Conservation (phyloP, 2,113 vertebrate genomes). For the Paradisaea rubra region DNA sequence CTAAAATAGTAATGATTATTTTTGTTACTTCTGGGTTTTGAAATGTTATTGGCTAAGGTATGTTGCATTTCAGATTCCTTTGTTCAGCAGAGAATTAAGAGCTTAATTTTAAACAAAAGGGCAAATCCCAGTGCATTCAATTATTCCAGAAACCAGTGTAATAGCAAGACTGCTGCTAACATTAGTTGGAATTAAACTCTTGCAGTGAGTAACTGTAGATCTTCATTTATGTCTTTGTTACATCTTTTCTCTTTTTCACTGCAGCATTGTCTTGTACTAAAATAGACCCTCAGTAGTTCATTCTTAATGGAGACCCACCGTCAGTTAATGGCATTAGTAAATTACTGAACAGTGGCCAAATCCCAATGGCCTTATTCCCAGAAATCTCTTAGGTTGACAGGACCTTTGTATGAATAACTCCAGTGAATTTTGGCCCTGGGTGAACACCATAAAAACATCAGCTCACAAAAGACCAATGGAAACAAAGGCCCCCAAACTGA, state of each 20-base stretch:
- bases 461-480: not conserved
- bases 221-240: slow-evolving; percentile 16
- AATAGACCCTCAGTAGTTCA: slow-evolving; percentile 32
- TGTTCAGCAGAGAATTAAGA: slow-evolving; percentile 4
- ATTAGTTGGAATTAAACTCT: not conserved
- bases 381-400: slow-evolving; percentile 51
- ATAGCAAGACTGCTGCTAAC: not conserved
- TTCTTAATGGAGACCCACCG: slow-evolving; percentile 31
- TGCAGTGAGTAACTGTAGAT: slow-evolving; percentile 22
- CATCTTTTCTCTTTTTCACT: slow-evolving; percentile 19
- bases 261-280: slow-evolving; percentile 5
- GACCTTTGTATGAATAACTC: slow-evolving; percentile 34
- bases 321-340: slow-evolving; percentile 44
- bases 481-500: slow-evolving; percentile 8
- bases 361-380: slow-evolving; percentile 57
- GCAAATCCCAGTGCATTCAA: not conserved
- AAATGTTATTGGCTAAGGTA: not conserved
- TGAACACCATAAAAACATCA: slow-evolving; percentile 19
- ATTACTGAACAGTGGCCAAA: slow-evolving; percentile 52
- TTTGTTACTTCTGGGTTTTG: not conserved
- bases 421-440: slow-evolving; percentile 44
- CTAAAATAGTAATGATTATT: not conserved
- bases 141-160: slow-evolving; percentile 6
- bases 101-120: not conserved
- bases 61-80: not conserved